Evolutionary conservation across 2,113 vertebrate genomes (phyloP).

Genomic region (Myodes glareolus): DNA sequence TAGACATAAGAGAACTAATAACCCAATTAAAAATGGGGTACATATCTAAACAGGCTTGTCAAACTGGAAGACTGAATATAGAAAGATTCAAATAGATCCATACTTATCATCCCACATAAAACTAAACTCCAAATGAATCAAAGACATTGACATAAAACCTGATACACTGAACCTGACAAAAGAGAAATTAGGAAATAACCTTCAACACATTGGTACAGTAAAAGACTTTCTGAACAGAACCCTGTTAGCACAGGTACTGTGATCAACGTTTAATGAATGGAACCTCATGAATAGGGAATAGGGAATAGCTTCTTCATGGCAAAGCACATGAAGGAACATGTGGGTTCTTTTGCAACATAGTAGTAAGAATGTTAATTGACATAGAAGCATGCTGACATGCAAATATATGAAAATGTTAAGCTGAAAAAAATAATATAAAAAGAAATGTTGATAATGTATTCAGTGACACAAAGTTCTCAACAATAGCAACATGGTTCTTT

Average conservation of each 20-base stretch:
- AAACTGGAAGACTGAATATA: not conserved
- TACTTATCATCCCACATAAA: not conserved
- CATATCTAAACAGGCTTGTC: not conserved
- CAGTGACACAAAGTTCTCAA: not conserved
- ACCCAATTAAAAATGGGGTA: not conserved
- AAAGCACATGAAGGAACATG: too few species aligned
- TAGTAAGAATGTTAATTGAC: not conserved
- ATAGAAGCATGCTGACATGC: not conserved
- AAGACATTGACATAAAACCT: not conserved
- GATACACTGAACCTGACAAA: not conserved
- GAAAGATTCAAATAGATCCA: not conserved
- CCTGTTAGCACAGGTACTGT: not conserved
- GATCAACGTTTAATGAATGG: not conserved
- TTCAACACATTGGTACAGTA: not conserved
- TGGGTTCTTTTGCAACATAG: not conserved
- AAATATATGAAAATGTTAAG: not conserved
- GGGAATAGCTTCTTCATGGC: not conserved
- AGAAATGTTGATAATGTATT: constrained; percentile 1
- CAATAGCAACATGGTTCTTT: not conserved
- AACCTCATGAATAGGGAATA: not conserved
- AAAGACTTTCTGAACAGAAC: not conserved
- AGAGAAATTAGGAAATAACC: not conserved
- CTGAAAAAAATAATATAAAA: not conserved
- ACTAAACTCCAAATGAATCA: not conserved
- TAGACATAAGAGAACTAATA: not conserved